Base-by-base conservation (phyloP, 2,888 invertebrate species). In the Galeopsomyia nigrocyanea region DNA sequence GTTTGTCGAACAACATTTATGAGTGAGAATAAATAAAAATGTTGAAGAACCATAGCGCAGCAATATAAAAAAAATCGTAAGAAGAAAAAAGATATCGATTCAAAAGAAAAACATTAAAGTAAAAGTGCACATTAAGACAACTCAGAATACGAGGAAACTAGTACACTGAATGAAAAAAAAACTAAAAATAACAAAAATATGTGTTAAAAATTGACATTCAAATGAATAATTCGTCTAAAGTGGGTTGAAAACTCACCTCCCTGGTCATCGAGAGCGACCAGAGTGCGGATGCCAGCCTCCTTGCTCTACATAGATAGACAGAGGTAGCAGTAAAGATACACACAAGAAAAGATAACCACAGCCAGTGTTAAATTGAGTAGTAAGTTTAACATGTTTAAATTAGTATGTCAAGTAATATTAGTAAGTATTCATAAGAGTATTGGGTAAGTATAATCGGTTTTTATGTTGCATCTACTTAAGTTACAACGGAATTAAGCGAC, bases 211-310 rank as follows among this genome's bases (percentile, higher is more conserved):
- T n/a, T n/a, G n/a, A 26, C 26, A 5, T 26, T 26, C 26, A 62
- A 66, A 56, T 71, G 68, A 67, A 64, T 73, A 64, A 71, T 75
- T 68, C 65, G 68, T 60, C 68, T 55, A 67, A 68, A 65, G 71
- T 53, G 68, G 49, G 71, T 60, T 26, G 26, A 62, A 68, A 94
- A 95, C 96, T 96, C 95, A 98, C 98, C 98, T 96, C 98, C 98
- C 94, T 98, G 98, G 93, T 98, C 98, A 90, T 98, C 98, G 91
- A 98, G 94, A 90, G 98, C 97, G 91, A 98, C 98, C 93, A 98
- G 94, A 91, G 98, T 98, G 88, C 97, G 95, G 91, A 98, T 98
- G 90, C 98, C 98, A 89, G 97, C 98, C 93, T 98, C 98, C 95
- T 98, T 98, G 93, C 98, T 97, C 98, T 98, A 87, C 80, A 5